Conservation (phyloP, 2,888 invertebrate species). For the Acrobasis consociella region DNA sequence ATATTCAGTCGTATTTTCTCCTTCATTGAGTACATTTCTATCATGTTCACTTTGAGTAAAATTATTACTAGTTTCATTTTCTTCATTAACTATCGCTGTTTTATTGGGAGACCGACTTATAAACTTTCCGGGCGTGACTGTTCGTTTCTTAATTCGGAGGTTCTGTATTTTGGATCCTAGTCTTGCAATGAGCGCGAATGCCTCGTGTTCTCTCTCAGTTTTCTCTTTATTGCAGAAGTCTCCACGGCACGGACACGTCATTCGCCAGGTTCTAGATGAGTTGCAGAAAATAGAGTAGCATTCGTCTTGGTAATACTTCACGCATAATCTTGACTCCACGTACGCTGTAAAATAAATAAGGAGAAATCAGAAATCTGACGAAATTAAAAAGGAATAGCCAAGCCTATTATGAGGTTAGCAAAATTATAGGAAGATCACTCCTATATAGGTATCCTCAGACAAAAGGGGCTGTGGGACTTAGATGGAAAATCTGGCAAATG, state of each 20-base stretch:
- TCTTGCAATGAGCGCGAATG: conserved; percentile 55
- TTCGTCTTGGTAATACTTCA: conserved; percentile 74
- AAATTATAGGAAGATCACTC: too few species aligned
- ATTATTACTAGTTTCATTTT: neutral
- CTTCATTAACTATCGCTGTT: conserved; percentile 1
- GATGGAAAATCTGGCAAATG: too few species aligned
- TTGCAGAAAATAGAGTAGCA: conserved; percentile 72
- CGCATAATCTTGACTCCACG: conserved; percentile 69
- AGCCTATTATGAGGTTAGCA: too few species aligned
- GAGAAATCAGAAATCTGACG: neutral
- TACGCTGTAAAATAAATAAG: conserved; percentile 51
- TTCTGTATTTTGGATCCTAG: conserved; percentile 44
- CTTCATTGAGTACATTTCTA: neutral
- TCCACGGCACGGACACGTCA: conserved; percentile 72
- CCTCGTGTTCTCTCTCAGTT: conserved; percentile 59
- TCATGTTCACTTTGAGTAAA: conserved; percentile 1
- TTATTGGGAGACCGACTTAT: neutral
- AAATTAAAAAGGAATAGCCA: too few species aligned
- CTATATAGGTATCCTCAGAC: too few species aligned
- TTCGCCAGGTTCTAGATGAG: conserved; percentile 66
- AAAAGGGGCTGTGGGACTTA: too few species aligned
- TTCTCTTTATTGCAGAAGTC: conserved; percentile 72
- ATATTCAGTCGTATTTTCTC: neutral
- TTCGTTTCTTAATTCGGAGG: conserved; percentile 39
- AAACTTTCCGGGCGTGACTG: conserved; percentile 29